Percentiles rank a stretch among this genome's conserved stretches.
Conservation (phyloP, 1,140 invertebrate species). For the Pantala flavescens region DNA sequence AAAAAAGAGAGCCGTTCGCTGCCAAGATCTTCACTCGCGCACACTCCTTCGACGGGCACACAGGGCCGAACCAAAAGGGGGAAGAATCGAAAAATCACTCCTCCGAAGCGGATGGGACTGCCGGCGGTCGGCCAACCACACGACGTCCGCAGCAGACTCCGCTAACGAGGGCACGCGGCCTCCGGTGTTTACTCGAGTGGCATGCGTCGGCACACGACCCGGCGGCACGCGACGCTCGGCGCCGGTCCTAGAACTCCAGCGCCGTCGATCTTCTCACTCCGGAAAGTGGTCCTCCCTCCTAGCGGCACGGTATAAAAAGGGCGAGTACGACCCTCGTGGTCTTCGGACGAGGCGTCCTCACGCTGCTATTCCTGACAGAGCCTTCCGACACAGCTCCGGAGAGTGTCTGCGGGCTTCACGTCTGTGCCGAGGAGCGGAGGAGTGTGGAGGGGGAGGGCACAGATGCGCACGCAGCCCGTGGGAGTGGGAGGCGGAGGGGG, state of each 20-base stretch:
- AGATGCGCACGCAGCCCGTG: not conserved
- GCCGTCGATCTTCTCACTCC: too few relatives aligned
- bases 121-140: not conserved
- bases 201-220: too few relatives aligned
- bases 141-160: not conserved
- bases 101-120: not conserved
- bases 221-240: too few relatives aligned
- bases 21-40: not conserved
- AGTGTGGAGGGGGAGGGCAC: not conserved
- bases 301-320: too few relatives aligned
- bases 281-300: too few relatives aligned
- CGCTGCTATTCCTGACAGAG: not conserved
- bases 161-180: too few relatives aligned
- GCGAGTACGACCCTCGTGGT: too few relatives aligned
- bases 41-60: not conserved
- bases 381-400: not conserved
- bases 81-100: not conserved
- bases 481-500: too few relatives aligned
- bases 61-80: not conserved
- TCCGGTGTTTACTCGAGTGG: too few relatives aligned
- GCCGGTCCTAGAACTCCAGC: too few relatives aligned
- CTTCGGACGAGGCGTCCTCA: too few relatives aligned
- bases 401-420: not conserved
- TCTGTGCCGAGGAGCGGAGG: not conserved
- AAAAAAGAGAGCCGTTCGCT: not conserved